A percentile compares a stretch with the other conserved stretches of the same genome.
Conservation (phyloP, 2,113 vertebrate genomes). For the Tiliqua scincoides region DNA sequence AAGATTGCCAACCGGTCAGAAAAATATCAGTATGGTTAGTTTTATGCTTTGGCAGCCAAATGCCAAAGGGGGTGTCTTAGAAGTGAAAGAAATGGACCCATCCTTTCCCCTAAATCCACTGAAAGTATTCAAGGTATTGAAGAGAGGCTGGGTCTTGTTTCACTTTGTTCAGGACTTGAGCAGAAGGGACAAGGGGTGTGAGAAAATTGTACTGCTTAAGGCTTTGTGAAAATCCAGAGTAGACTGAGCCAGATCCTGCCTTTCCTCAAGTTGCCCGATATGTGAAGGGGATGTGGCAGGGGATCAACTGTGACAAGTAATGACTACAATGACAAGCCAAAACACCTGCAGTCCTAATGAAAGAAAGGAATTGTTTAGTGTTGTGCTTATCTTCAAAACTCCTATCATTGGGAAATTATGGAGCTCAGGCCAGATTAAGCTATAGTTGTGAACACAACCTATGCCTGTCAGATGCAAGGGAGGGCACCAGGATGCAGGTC, state of each 20-base stretch:
- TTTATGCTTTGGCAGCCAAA: background rate
- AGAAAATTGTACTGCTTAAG: background rate
- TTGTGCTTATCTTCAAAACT: background rate
- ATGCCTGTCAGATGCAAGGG: background rate
- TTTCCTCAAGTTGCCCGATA: background rate
- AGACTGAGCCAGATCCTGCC: background rate
- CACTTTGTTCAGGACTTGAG: background rate
- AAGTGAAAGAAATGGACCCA: too few relatives aligned
- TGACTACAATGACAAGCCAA: background rate
- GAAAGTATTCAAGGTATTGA: too few relatives aligned
- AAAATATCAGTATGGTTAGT: background rate
- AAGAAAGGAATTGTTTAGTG: background rate
- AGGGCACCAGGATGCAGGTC: too few relatives aligned
- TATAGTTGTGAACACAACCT: background rate
- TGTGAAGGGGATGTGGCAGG: too few relatives aligned
- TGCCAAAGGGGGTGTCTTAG: background rate
- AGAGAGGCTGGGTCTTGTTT: too few relatives aligned
- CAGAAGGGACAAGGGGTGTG: too few relatives aligned
- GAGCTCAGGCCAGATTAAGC: background rate
- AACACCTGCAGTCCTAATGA: background rate
- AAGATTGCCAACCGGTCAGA: background rate
- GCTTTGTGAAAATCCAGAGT: background rate
- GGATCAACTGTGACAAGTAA: background rate
- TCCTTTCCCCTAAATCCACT: background rate
- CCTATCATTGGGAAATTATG: background rate